Base-by-base conservation (phyloP, 2,888 invertebrate species). In the Arrhopalites spinosus region DNA sequence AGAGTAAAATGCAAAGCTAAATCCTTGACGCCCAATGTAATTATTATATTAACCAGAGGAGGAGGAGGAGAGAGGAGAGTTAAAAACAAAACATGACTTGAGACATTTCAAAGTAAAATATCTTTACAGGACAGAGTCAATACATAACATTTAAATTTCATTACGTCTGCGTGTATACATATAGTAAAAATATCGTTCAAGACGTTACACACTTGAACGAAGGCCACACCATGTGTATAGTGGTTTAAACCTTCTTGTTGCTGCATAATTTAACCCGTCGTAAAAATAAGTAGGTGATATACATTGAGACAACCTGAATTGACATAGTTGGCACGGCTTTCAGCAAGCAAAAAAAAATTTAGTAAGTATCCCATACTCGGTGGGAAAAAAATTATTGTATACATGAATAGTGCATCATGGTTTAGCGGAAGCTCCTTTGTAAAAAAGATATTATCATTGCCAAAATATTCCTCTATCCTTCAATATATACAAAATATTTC, bases 221-320 rank as follows among this genome's bases (percentile, higher is more conserved):
- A 59, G 59, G 59, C 25, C 59, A 59, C 36, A 36, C 11, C 36
- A 36, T 36, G 36, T 36, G 36, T 7, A 11, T 36, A 36, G 5
- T 36, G 59, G 59, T 25, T n/a, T 25, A 59, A 59, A 59, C 25
- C 59, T 59, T 23, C 25, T 59, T 27, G 13, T 59, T 25, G 23
- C 23, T 59, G 59, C 59, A 59, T 59, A 59, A 59, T 59, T 59
- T 59, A 59, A 59, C 59, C 59, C 59, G 59, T 59, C 59, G 25
- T 59, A 59, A 59, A 59, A 59, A 59, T 59, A 25, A 59, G 59
- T 25, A 23, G 59, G 50, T 59, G 25, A n/a, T 53, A 59, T 27
- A 59, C 13, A 59, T 59, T 59, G 59, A 15, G 59, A 59, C 36
- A 23, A 53, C 20, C n/a, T 2, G 20, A 59, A 59, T 59, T 59